Percentiles rank a stretch among this genome's conserved stretches.
Conservation (phyloP, 2,888 invertebrate genomes). For the Ischnura elegans region DNA sequence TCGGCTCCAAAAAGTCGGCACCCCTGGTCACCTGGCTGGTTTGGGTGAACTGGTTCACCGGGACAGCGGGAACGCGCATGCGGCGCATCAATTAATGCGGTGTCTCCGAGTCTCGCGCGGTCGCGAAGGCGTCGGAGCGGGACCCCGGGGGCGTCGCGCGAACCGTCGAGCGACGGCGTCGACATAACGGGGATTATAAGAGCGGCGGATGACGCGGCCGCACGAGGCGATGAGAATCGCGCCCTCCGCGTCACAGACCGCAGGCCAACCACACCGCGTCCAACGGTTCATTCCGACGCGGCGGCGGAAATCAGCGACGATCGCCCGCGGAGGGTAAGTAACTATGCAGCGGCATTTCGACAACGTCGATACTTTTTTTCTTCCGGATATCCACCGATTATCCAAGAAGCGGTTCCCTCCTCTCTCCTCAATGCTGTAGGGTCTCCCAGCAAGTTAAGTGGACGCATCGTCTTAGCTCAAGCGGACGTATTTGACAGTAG, state of each 20-base stretch:
- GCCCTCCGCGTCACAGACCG: conserved; percentile 11
- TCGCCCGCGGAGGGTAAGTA: background rate
- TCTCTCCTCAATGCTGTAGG: background rate
- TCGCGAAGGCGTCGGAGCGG: background rate
- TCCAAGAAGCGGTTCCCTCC: background rate
- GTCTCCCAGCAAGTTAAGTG: conserved; percentile 27
- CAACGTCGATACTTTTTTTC: background rate
- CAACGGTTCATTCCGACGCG: background rate
- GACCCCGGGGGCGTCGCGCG: background rate
- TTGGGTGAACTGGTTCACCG: too few species aligned
- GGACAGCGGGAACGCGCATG: too few species aligned
- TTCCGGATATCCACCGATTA: background rate
- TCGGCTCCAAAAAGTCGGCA: too few species aligned
- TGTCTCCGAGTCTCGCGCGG: background rate
- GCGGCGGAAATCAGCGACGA: background rate
- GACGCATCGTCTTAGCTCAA: too few species aligned
- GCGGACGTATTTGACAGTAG: too few species aligned
- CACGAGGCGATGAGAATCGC: background rate
- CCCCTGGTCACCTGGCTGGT: too few species aligned
- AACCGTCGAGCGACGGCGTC: background rate
- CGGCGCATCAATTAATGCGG: too few species aligned
- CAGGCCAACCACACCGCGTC: background rate
- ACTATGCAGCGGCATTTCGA: background rate
- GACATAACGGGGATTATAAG: background rate
- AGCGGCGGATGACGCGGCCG: background rate